Evolutionary conservation across 2,797 vertebrate genomes (phyloP).

Genomic region (Channallabes apus): DNA sequence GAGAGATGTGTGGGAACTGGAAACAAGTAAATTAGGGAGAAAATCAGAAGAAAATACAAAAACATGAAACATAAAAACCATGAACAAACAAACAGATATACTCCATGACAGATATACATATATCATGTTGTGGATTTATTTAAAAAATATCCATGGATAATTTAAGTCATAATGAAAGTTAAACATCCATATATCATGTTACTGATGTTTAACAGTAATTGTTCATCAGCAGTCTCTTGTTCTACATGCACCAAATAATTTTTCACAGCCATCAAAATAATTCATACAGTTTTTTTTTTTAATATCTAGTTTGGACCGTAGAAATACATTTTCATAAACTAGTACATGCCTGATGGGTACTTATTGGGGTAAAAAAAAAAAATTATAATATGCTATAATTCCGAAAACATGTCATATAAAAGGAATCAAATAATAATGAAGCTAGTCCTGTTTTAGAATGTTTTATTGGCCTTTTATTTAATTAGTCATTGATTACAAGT

Average conservation of each 20-base stretch:
- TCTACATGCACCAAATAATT: neutral
- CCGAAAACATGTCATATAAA: neutral
- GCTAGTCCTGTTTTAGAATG: neutral
- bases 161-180: neutral
- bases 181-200: neutral
- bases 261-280: neutral
- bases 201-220: neutral
- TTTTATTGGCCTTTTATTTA: neutral
- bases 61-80: too few relatives aligned
- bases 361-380: neutral
- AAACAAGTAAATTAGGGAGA: too few relatives aligned
- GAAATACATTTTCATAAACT: neutral
- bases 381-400: neutral
- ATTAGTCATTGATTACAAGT: neutral
- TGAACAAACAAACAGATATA: too few relatives aligned
- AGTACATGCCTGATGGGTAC: too few relatives aligned
- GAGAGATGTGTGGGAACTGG: too few relatives aligned
- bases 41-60: too few relatives aligned
- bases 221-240: neutral
- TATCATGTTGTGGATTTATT: neutral
- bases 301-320: neutral
- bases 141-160: neutral
- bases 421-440: neutral
- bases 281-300: neutral
- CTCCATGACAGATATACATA: too few relatives aligned